Evolutionary conservation across 2,797 vertebrate genomes (phyloP).

Genomic region (Scolopax rusticola): DNA sequence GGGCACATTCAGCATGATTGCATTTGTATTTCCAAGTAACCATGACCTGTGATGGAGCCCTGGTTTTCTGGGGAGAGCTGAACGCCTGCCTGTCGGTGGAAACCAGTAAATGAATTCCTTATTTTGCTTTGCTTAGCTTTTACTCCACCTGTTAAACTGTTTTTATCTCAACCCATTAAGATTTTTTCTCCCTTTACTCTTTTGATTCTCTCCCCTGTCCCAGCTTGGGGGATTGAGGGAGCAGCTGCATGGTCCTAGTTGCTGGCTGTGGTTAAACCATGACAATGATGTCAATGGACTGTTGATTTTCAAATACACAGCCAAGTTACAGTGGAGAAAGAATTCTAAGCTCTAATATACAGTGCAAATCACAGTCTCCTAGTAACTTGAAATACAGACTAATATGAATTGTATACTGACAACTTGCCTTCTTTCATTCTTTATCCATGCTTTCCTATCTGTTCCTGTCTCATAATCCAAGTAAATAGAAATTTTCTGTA

Average conservation of each 20-base stretch:
- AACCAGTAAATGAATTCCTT: not conserved
- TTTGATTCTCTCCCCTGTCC: not conserved
- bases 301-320: not conserved
- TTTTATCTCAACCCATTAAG: not conserved
- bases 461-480: not conserved
- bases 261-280: not conserved
- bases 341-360: not conserved
- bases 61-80: not conserved
- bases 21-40: not conserved
- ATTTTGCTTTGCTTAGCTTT: not conserved
- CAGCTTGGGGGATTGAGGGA: not conserved
- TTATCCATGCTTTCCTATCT: not conserved
- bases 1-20: not conserved
- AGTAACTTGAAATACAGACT: not conserved
- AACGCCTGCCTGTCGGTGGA: not conserved
- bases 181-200: not conserved
- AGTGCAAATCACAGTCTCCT: not conserved
- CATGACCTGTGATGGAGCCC: not conserved
- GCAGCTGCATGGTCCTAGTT: not conserved
- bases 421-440: not conserved
- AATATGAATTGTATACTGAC: not conserved
- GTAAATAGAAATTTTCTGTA: not conserved
- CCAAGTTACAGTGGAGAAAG: not conserved
- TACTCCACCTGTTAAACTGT: not conserved
- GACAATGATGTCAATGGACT: not conserved